These are phyloP conservation scores for Orestias chungarensis DNA, from an alignment of 2,797 vertebrate species.

Conservation along the genomic window DNA sequence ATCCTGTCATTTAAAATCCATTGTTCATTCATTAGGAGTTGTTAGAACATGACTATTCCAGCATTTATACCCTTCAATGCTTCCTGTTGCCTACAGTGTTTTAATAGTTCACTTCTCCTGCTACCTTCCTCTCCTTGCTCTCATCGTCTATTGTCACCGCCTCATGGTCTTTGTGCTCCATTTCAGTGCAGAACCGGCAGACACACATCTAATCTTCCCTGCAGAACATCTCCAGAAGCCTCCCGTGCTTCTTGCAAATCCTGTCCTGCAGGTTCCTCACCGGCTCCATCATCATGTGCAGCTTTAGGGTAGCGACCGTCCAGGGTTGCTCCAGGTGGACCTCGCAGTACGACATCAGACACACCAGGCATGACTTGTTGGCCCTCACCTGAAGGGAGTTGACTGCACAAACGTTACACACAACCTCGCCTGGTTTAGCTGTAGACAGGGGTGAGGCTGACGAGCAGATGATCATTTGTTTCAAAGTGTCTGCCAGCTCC, in stretches of 20 bases:
- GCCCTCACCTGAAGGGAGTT: conserved; percentile 50
- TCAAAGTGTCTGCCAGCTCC: conserved; percentile 63
- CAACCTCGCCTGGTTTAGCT: conserved; percentile 46
- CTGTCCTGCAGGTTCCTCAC: conserved; percentile 60
- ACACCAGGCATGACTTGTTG: conserved; percentile 72
- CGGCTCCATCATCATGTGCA: conserved; percentile 69
- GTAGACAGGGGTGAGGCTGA: neutral
- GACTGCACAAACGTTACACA: conserved; percentile 65
- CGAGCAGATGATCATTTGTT: conserved; percentile 14
- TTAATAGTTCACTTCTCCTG: rapidly evolving
- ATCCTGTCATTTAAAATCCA: no score
- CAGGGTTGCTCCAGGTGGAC: conserved; percentile 68
- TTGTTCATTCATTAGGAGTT: neutral
- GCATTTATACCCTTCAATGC: neutral
- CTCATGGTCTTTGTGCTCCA: conserved; percentile 61
- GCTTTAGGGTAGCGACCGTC: conserved; percentile 52
- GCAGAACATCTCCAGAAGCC: conserved; percentile 75
- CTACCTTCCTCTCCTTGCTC: conserved; percentile 65
- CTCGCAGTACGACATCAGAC: conserved; percentile 70
- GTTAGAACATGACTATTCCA: neutral
- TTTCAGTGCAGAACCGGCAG: conserved; percentile 72
- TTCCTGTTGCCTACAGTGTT: neutral
- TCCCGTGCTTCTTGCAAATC: conserved; percentile 66
- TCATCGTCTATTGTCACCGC: conserved; percentile 54
- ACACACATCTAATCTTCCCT: conserved; percentile 66